Conservation (phyloP, 1,140 invertebrate genomes). For the Nylanderia fulva region DNA sequence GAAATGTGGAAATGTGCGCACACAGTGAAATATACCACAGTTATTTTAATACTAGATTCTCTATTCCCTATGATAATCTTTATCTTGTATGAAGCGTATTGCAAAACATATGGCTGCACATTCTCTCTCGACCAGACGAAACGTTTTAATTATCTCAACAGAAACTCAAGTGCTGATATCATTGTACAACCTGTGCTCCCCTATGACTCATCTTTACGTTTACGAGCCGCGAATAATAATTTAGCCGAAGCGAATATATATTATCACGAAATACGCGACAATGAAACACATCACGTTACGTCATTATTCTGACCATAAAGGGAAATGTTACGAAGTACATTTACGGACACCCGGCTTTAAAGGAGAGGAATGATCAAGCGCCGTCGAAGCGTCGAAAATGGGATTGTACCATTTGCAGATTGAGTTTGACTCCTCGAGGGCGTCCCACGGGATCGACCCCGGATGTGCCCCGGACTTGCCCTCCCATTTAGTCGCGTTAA, state of each 20-base stretch:
- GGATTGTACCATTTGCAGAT: conserved; percentile 68
- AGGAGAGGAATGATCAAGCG: conserved; percentile 45
- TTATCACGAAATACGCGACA: conserved; percentile 29
- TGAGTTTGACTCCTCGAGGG: conserved; percentile 64
- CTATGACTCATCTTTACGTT: background rate
- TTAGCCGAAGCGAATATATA: background rate
- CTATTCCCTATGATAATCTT: conserved; percentile 16
- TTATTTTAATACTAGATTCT: background rate
- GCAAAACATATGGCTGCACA: background rate
- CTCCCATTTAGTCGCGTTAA: conserved; percentile 40
- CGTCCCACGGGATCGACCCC: conserved; percentile 15
- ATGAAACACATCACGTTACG: conserved; percentile 33
- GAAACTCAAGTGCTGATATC: conserved; percentile 30
- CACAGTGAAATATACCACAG: too few relatives aligned
- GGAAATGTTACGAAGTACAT: conserved; percentile 42
- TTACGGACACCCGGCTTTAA: conserved; percentile 35
- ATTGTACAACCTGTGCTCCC: background rate
- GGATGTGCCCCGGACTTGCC: conserved; percentile 32
- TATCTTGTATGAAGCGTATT: background rate
- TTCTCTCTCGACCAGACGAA: background rate
- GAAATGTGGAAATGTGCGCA: background rate
- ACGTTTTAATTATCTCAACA: conserved; percentile 47
- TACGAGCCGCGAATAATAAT: conserved; percentile 20
- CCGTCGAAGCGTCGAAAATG: conserved; percentile 64
- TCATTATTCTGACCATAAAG: conserved; percentile 45